Evolutionary conservation across 1,140 invertebrate species (phyloP).

Genomic region (Diachasmimorpha longicaudata): DNA sequence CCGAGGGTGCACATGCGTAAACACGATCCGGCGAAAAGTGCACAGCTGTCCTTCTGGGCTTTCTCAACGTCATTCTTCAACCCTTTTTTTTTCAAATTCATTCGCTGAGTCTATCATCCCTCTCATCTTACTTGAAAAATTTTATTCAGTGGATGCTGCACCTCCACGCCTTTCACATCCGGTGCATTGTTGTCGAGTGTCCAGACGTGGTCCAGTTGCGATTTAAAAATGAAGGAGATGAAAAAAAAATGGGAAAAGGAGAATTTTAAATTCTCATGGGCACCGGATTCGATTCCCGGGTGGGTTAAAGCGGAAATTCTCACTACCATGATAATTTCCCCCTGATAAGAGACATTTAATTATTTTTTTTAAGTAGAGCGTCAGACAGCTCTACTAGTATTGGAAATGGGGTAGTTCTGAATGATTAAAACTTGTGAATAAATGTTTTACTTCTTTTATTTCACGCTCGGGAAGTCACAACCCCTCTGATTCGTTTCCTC

Average conservation of each 20-base stretch:
- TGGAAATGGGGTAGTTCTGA: too few species aligned
- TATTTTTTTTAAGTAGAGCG: too few species aligned
- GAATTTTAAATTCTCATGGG: not conserved
- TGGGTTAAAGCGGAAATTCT: too few species aligned
- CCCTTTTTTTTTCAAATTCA: slow-evolving; percentile 14
- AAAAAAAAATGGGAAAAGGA: not conserved
- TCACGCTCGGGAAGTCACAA: too few species aligned
- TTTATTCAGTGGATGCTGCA: not conserved
- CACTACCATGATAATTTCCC: too few species aligned
- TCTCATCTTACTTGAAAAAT: not conserved
- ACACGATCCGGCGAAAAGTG: slow-evolving; percentile 22
- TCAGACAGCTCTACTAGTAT: too few species aligned
- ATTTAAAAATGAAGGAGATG: not conserved
- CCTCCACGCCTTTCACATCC: not conserved
- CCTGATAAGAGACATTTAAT: too few species aligned
- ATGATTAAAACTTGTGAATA: too few species aligned
- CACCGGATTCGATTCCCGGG: too few species aligned
- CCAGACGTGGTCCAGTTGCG: not conserved
- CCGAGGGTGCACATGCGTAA: slow-evolving; percentile 27
- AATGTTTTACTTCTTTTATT: too few species aligned
- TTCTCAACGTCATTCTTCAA: slow-evolving; percentile 10
- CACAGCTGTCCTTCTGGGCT: slow-evolving; percentile 25
- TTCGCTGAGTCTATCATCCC: not conserved
- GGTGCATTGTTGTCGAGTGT: slow-evolving; percentile 4
- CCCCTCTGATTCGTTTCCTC: too few species aligned